Evolutionary conservation across 1,140 invertebrate species (phyloP).

Genomic region (Mylabris phalerata): DNA sequence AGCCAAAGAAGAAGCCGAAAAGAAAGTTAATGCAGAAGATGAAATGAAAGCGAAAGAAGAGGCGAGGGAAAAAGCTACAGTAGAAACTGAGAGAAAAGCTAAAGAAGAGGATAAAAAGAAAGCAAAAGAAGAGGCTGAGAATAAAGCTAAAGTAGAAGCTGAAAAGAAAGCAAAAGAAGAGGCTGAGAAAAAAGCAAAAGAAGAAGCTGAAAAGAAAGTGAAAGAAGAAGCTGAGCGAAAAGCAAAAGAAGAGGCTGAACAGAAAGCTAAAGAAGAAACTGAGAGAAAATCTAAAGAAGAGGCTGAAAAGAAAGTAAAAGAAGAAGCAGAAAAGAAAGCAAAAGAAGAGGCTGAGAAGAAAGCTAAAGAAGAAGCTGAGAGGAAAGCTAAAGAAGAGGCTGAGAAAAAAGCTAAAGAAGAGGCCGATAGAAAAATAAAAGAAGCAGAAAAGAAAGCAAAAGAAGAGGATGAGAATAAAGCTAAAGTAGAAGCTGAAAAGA

Average conservation of each 20-base stretch:
- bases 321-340: constrained; percentile 22
- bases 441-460: constrained; percentile 15
- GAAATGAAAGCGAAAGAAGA: constrained; percentile 20
- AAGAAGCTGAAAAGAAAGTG: constrained; percentile 20
- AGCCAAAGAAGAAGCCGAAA: constrained; percentile 18
- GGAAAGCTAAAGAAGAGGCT: constrained; percentile 26
- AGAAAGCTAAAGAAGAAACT: constrained; percentile 28
- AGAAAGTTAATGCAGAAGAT: constrained; percentile 9
- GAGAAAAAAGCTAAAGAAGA: constrained; percentile 17
- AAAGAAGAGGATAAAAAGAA: constrained; percentile 25
- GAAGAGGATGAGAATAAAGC: constrained; percentile 21
- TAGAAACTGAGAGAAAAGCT: constrained; percentile 25
- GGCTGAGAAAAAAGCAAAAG: constrained; percentile 21
- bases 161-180: constrained; percentile 23
- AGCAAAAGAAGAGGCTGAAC: constrained; percentile 12
- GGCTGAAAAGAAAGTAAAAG: constrained; percentile 25
- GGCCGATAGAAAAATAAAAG: constrained; percentile 13
- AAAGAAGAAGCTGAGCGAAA: constrained; percentile 24
- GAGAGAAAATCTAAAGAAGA: too few relatives aligned
- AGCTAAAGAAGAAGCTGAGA: constrained; percentile 19
- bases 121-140: constrained; percentile 21
- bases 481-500: constrained; percentile 21
- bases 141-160: constrained; percentile 24
- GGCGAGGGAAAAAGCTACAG: constrained; percentile 22
- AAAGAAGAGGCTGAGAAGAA: constrained; percentile 23